A percentile compares a stretch with the other conserved stretches of the same genome.
phyloP scores from a whole-genome alignment of 2,797 vertebrate genomes.

The Spinus pinus region DNA sequence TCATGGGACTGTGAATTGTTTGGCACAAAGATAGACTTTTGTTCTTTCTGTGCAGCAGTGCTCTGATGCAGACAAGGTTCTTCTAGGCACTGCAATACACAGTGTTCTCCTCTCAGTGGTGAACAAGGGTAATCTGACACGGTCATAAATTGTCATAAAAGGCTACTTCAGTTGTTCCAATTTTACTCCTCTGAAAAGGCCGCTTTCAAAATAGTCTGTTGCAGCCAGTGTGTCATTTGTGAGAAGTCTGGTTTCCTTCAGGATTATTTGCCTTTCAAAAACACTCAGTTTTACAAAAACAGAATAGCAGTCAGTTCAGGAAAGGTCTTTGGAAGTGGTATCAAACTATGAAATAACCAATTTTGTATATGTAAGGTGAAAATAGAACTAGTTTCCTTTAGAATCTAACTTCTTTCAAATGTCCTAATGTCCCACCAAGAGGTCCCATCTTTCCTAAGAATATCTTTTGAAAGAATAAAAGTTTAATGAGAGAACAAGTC shows the following conservation, averaged over 20 bases:
- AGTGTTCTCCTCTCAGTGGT: background rate
- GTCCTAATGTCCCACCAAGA: background rate
- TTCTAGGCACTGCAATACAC: background rate
- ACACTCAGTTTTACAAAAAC: background rate
- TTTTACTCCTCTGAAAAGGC: background rate
- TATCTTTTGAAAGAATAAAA: background rate
- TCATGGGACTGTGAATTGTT: background rate
- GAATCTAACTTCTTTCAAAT: background rate
- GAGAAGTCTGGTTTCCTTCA: background rate
- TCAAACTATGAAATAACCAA: background rate
- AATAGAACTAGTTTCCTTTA: background rate
- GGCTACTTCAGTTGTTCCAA: background rate
- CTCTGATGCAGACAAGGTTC: background rate
- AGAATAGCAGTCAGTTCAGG: background rate
- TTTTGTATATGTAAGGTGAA: background rate
- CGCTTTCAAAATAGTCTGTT: background rate
- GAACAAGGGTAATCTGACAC: background rate
- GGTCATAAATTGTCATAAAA: background rate
- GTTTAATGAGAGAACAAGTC: background rate
- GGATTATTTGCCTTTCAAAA: background rate
- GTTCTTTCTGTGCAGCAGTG: background rate
- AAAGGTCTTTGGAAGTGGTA: background rate
- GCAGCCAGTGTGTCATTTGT: background rate
- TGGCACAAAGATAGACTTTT: background rate
- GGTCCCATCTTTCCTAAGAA: background rate